Percentiles rank a stretch among this genome's conserved stretches.
phyloP scores from a whole-genome alignment of 2,797 vertebrate genomes.

The Poeciliopsis infans region DNA sequence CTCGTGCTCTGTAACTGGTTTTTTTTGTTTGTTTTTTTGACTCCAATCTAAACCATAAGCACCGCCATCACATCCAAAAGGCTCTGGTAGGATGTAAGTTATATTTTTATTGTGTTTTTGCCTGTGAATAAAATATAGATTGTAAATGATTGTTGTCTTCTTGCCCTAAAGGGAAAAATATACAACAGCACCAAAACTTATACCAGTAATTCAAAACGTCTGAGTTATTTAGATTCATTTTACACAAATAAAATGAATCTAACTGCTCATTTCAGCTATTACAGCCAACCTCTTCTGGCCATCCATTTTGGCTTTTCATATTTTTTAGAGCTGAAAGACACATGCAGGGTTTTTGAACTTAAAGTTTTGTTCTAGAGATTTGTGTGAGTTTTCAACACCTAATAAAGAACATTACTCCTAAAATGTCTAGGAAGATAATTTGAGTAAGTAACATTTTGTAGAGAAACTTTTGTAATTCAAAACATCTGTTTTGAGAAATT shows the following conservation, averaged over 20 bases:
- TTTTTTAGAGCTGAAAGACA: not conserved
- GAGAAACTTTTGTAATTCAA: not conserved
- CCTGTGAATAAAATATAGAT: conserved; percentile 70
- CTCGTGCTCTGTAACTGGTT: conserved; percentile 1
- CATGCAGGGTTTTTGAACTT: not conserved
- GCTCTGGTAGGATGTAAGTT: conserved; percentile 39
- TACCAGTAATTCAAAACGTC: not conserved
- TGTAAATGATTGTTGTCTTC: conserved; percentile 5
- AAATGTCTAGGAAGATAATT: not conserved
- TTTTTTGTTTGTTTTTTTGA: not conserved
- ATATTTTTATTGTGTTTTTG: conserved; percentile 60
- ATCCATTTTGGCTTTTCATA: not conserved
- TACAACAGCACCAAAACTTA: not conserved
- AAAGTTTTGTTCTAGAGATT: not conserved
- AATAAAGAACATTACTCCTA: not conserved
- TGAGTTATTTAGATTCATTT: not conserved
- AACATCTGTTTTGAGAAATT: not conserved
- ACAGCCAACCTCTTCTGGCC: not conserved
- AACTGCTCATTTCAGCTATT: not conserved
- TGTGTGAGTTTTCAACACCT: not conserved
- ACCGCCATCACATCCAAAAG: not conserved
- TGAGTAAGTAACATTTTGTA: not conserved
- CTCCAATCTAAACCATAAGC: not conserved
- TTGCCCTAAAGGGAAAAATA: not conserved
- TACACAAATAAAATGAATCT: too few species aligned